Evolutionary conservation across 2,797 vertebrate genomes (phyloP).

Genomic region (Adelosebastes latens): DNA sequence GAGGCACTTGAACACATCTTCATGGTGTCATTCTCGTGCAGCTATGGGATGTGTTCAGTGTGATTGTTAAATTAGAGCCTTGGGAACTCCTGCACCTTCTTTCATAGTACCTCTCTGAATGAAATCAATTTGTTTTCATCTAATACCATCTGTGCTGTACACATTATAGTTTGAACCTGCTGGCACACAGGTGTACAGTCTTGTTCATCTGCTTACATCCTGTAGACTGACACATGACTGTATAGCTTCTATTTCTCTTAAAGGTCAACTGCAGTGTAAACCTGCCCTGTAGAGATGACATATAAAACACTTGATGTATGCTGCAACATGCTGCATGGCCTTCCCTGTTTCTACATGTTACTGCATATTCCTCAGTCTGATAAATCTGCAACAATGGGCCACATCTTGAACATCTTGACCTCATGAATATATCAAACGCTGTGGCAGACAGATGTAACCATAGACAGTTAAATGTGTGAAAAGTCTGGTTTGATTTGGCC

Average conservation of each 20-base stretch:
- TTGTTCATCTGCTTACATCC: constrained; percentile 4
- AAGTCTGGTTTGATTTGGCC: too few relatives aligned
- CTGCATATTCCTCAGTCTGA: background rate
- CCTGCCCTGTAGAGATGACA: background rate
- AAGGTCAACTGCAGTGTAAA: constrained; percentile 53
- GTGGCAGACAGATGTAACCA: background rate
- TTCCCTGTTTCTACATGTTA: constrained; percentile 2
- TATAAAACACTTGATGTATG: too few relatives aligned
- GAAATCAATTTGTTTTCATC: constrained; percentile 10
- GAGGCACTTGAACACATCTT: background rate
- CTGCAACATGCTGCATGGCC: constrained; percentile 1
- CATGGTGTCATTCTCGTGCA: background rate
- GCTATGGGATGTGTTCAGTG: background rate
- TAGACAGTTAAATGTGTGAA: background rate
- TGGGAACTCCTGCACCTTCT: background rate
- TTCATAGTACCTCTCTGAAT: background rate
- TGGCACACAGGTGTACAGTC: background rate
- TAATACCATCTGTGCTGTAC: constrained; percentile 8
- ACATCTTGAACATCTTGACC: background rate
- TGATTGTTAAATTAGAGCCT: background rate
- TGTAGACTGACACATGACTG: constrained; percentile 1
- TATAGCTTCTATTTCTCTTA: constrained; percentile 30
- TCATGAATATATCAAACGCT: background rate
- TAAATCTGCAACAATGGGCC: background rate
- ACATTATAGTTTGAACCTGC: constrained; percentile 3